Conservation (phyloP, 2,797 vertebrate species). For the Streptopelia turtur region DNA sequence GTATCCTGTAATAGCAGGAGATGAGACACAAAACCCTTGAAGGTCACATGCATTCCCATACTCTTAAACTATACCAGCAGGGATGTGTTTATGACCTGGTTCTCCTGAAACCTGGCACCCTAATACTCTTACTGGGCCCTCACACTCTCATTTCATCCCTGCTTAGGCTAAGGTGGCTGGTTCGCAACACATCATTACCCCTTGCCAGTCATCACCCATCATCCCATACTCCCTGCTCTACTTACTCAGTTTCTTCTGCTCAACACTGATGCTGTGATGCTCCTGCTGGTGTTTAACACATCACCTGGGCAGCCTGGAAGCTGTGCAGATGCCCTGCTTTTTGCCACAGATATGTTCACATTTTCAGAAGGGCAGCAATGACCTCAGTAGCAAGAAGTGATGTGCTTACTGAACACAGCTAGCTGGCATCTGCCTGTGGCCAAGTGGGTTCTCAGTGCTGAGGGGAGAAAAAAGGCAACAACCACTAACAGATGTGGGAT, state of each 20-base stretch:
- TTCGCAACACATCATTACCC: neutral
- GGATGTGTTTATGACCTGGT: neutral
- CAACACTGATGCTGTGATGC: no score
- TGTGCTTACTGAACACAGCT: neutral
- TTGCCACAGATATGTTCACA: neutral
- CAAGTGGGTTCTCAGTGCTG: neutral
- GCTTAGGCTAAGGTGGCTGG: neutral
- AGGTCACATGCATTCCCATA: neutral
- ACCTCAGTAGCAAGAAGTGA: fast-evolving
- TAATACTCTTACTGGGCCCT: neutral
- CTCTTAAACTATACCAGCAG: neutral
- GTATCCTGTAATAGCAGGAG: neutral
- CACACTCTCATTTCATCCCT: neutral
- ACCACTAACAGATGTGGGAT: neutral
- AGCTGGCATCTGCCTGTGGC: neutral
- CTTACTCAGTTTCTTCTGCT: neutral
- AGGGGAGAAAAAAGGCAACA: neutral
- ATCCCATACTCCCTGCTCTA: neutral
- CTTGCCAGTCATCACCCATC: neutral
- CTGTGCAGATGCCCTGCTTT: neutral
- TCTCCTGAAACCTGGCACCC: neutral
- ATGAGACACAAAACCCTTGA: neutral
- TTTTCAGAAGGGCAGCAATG: neutral
- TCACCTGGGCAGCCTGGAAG: neutral
- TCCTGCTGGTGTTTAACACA: neutral